These are phyloP conservation scores for Lydus trimaculatus DNA, from an alignment of 2,888 invertebrate genomes.

Conservation along the genomic window DNA sequence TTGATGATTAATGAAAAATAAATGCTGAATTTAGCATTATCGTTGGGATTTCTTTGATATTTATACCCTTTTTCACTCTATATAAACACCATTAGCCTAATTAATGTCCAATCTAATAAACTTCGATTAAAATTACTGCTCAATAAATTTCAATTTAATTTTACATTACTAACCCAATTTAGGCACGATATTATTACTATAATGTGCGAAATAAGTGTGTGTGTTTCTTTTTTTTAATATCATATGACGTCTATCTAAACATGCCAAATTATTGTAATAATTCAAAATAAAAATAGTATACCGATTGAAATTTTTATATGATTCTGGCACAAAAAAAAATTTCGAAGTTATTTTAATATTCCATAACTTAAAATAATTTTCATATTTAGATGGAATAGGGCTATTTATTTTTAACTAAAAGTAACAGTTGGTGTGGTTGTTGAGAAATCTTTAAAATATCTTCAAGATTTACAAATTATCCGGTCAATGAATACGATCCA, in stretches of 20 bases:
- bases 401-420: background rate
- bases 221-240: background rate
- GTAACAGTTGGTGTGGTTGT: background rate
- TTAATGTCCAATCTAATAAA: background rate
- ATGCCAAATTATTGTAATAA: slow-evolving; percentile 8
- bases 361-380: background rate
- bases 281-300: slow-evolving; percentile 5
- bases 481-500: background rate
- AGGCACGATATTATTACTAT: background rate
- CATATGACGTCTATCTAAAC: background rate
- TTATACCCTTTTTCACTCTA: background rate
- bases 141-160: background rate
- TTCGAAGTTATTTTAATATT: slow-evolving; percentile 1
- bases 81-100: background rate
- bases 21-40: background rate
- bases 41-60: background rate
- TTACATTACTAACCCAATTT: background rate
- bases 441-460: background rate
- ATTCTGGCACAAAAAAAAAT: background rate
- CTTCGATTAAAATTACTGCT: background rate
- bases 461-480: background rate
- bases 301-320: background rate
- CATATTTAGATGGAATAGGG: background rate
- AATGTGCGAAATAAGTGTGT: background rate
- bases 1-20: background rate